These are phyloP conservation scores for Phoeniculus purpureus DNA, from an alignment of 2,797 vertebrate species.

Conservation along the genomic window DNA sequence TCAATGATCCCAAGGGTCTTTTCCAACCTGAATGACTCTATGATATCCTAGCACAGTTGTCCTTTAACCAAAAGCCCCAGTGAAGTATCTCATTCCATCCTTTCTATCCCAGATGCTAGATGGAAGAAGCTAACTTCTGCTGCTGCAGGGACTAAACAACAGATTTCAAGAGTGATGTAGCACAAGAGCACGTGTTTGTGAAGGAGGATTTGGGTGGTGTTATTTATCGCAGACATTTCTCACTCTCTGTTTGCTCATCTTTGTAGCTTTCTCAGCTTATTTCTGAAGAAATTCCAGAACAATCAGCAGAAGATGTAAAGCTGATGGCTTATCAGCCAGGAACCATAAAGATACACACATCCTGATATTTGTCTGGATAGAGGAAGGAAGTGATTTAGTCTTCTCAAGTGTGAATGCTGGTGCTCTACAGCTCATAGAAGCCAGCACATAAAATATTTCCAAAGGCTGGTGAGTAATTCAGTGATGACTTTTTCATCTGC, in stretches of 20 bases:
- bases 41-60: no score
- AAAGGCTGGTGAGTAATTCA: slow-evolving; percentile 63
- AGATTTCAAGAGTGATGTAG: background rate
- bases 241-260: slow-evolving; percentile 27
- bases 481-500: slow-evolving; percentile 39
- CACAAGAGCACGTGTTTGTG: background rate
- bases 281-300: slow-evolving; percentile 54
- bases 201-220: background rate
- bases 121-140: background rate
- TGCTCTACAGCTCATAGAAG: background rate
- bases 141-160: background rate
- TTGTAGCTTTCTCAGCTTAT: slow-evolving; percentile 16
- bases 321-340: slow-evolving; percentile 38
- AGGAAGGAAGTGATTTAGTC: slow-evolving; percentile 36
- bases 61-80: no score
- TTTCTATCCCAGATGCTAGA: no score
- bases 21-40: no score
- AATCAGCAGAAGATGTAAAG: slow-evolving; percentile 31
- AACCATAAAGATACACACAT: slow-evolving; percentile 14
- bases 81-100: no score
- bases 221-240: slow-evolving; percentile 4
- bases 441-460: slow-evolving; percentile 7
- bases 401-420: background rate
- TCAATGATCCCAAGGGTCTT: no score
- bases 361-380: slow-evolving; percentile 12